Evolutionary conservation across 2,888 invertebrate species (phyloP), one percentile per base, ranked within the genome.

Genomic region (Apoderus coryli): DNA sequence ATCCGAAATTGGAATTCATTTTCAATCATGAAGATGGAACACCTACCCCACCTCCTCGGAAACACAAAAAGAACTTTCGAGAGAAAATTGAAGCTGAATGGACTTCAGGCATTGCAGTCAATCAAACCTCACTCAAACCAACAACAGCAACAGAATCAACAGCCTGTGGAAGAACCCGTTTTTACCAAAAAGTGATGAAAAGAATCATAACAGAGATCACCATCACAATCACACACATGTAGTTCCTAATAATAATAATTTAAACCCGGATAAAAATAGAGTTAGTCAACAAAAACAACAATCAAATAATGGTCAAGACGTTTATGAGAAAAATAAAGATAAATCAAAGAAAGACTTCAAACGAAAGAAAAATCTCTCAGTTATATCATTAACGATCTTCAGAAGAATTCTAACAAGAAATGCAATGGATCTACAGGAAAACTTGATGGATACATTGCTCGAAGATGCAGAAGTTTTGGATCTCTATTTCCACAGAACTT

Each of bases 321-420:
- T n/a, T n/a, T n/a, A n/a, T n/a, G 36, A 32, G 34, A 38, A 38
- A 16, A n/a, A n/a, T n/a, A n/a, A n/a, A n/a, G n/a, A n/a, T n/a
- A 34, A 33, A 25, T 16, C 33, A 25, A 41, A 34, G 15, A 49
- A 50, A 25, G 48, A 46, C 33, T 34, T 36, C 2, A 56, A 55
- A 42, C 49, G 59, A 39, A 51, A 50, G 33, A 65, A 64, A 46
- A 64, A 61, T 42, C 49, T 55, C 31, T 66, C 65, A 27, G 61
- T 64, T 3, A 57, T 61, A 31, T 67, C 66, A 10, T 46, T 67
- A 32, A 67, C 67, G 10, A 65, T 64, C 48, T 65, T 64, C 47
- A 32, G 26, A 12, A 16, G 19, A 19, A 6, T n/a, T 6, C 27
- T 37, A 16, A 35, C 36, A 10, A 29, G 14, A 5, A 37, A 37